A percentile compares a stretch with the other conserved stretches of the same genome.
phyloP scores from a whole-genome alignment of 1,140 invertebrate species.

The Mylabris phalerata region DNA sequence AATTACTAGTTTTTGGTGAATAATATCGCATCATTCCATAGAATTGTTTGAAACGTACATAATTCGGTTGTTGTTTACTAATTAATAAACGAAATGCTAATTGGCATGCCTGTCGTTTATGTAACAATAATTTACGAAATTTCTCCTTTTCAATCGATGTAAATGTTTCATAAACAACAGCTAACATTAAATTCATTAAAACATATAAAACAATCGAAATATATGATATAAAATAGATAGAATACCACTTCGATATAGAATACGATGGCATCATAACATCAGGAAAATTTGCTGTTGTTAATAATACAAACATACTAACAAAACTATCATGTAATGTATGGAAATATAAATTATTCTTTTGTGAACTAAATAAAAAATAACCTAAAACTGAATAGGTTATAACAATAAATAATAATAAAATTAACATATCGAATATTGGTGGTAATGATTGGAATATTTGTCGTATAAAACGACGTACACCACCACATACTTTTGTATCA shows the following conservation, averaged over 20 bases:
- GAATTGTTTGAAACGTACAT: constrained; percentile 71
- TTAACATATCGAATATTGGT: constrained; percentile 83
- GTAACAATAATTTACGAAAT: constrained; percentile 75
- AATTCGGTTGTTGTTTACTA: constrained; percentile 60
- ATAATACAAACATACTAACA: constrained; percentile 81
- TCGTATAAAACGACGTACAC: constrained; percentile 62
- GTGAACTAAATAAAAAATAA: constrained; percentile 72
- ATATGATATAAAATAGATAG: constrained; percentile 82
- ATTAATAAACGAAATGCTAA: constrained; percentile 75
- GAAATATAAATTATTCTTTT: constrained; percentile 71
- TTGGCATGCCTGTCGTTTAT: constrained; percentile 76
- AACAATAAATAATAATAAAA: constrained; percentile 79
- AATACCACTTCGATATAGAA: constrained; percentile 69
- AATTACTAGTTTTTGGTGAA: constrained; percentile 64
- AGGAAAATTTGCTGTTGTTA: constrained; percentile 89
- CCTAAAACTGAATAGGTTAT: constrained; percentile 76
- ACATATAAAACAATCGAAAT: constrained; percentile 66
- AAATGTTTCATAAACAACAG: constrained; percentile 87
- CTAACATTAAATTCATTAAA: constrained; percentile 87
- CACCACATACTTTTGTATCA: constrained; percentile 77
- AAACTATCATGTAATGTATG: constrained; percentile 73
- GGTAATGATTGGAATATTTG: constrained; percentile 79
- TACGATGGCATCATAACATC: constrained; percentile 93
- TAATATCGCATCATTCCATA: constrained; percentile 74
- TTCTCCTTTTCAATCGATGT: constrained; percentile 82